Percentiles rank a stretch among this genome's conserved stretches.
Evolutionary conservation across 53 echinoderm and acorn worm species (phyloP).

Genomic region (Henricia sp.): DNA sequence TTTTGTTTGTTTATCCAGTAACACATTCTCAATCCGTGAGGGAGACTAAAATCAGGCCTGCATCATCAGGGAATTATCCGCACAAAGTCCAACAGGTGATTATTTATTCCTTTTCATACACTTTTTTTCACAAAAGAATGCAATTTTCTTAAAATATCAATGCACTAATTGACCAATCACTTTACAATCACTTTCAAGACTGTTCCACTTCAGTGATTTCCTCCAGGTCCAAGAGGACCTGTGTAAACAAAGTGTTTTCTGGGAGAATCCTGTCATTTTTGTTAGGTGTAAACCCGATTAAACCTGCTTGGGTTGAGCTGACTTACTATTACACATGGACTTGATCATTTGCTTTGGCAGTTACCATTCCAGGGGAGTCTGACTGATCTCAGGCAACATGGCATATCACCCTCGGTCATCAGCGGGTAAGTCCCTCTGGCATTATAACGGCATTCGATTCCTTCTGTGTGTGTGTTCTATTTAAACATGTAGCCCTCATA

Average conservation of each 20-base stretch:
- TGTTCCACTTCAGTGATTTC: too few relatives aligned
- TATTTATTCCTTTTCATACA: too few relatives aligned
- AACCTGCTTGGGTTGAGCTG: too few relatives aligned
- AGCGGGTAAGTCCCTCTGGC: constrained; percentile 43
- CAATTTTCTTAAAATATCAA: too few relatives aligned
- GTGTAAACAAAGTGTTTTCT: background rate
- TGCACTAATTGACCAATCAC: too few relatives aligned
- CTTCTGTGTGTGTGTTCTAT: too few relatives aligned
- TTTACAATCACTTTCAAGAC: too few relatives aligned
- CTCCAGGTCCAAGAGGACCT: too few relatives aligned
- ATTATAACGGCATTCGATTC: constrained; percentile 1
- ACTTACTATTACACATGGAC: background rate
- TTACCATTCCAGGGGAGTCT: constrained; percentile 82
- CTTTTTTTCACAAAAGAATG: background rate
- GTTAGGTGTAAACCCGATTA: too few relatives aligned
- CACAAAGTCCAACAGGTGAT: constrained; percentile 74
- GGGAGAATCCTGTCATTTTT: background rate
- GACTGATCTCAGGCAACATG: constrained; percentile 73
- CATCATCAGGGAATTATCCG: constrained; percentile 23
- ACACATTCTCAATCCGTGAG: constrained; percentile 81
- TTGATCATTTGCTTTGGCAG: constrained; percentile 34
- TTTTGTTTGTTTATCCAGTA: too few relatives aligned
- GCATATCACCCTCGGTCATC: constrained; percentile 48
- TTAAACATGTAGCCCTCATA: too few relatives aligned
- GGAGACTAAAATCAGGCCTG: constrained; percentile 60